Evolutionary conservation across 2,113 vertebrate genomes (phyloP).

Genomic region (Emberiza fucata): DNA sequence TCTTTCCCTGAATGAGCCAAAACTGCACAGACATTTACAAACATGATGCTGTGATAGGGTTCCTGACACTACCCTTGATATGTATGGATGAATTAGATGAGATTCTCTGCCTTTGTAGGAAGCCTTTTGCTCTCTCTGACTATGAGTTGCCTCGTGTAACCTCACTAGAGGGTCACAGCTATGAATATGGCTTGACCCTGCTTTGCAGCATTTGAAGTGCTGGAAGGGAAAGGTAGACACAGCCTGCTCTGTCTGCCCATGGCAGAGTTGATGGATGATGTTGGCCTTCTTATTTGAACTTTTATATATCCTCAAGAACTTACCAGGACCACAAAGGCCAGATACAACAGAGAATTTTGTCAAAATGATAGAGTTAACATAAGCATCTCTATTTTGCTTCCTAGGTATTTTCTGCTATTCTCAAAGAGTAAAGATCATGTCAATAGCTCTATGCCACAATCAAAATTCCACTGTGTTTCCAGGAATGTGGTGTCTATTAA

Average conservation of each 20-base stretch:
- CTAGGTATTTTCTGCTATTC: not conserved
- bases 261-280: not conserved
- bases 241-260: not conserved
- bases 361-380: not conserved
- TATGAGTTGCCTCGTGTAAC: not conserved
- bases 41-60: not conserved
- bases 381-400: conserved; percentile 4
- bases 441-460: not conserved
- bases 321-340: not conserved
- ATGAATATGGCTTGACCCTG: not conserved
- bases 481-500: not conserved
- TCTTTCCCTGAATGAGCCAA: not conserved
- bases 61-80: not conserved
- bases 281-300: not conserved
- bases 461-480: not conserved
- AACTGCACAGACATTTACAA: not conserved
- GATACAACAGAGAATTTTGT: not conserved
- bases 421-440: conserved; percentile 15
- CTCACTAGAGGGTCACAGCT: not conserved
- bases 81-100: not conserved
- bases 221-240: not conserved
- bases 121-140: not conserved
- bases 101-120: not conserved
- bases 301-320: not conserved
- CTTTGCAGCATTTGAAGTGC: not conserved